Conservation (phyloP, 2,113 vertebrate genomes). For the Myrmophylax atrothorax region DNA sequence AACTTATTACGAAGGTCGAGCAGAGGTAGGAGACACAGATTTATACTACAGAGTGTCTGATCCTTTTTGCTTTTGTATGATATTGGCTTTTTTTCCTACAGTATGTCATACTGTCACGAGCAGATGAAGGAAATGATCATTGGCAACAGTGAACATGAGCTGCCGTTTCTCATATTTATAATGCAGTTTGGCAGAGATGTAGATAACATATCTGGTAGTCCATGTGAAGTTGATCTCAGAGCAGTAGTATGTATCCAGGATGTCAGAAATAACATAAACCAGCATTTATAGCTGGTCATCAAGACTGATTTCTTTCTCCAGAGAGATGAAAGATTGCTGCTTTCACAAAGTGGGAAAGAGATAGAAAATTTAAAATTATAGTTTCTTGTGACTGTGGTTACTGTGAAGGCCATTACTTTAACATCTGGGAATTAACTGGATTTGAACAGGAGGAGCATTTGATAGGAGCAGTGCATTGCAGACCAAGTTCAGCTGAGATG, state of each 20-base stretch:
- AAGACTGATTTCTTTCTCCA: background rate
- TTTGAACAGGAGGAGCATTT: background rate
- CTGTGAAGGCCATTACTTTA: background rate
- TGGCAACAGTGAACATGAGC: background rate
- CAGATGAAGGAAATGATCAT: background rate
- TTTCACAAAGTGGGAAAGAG: background rate
- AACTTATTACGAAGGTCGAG: slow-evolving; percentile 88
- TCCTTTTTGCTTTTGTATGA: background rate
- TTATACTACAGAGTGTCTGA: background rate
- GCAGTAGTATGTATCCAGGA: background rate
- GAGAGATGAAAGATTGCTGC: background rate
- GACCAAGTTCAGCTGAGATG: background rate
- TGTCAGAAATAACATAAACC: background rate
- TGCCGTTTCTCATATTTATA: background rate
- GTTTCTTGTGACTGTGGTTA: background rate
- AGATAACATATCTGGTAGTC: background rate
- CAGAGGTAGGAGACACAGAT: slow-evolving; percentile 79
- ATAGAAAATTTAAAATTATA: background rate
- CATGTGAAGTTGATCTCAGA: background rate
- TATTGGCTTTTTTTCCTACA: background rate
- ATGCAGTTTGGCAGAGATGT: background rate
- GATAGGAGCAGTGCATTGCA: background rate
- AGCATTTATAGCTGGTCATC: background rate
- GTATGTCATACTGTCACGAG: background rate
- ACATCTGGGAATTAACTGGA: background rate